Conservation (phyloP, 2,113 vertebrate genomes). For the Hippopotamus amphibius region DNA sequence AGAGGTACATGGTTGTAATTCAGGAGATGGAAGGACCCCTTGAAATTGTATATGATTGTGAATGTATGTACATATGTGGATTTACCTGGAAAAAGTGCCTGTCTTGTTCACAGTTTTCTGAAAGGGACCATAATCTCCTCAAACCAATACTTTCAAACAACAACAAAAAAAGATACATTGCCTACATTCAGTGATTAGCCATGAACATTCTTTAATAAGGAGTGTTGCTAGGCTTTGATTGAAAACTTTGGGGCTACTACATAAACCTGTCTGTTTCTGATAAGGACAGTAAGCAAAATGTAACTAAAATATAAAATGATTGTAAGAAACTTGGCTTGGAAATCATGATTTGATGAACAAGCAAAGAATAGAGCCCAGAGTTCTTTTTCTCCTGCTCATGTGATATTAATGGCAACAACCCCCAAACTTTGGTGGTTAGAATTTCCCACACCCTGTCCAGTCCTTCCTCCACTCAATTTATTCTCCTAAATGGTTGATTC, state of each 20-base stretch:
- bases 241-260: not conserved
- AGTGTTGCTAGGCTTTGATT: not conserved
- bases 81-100: not conserved
- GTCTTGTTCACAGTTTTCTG: not conserved
- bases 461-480: not conserved
- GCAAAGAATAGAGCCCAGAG: not conserved
- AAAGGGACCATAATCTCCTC: not conserved
- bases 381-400: not conserved
- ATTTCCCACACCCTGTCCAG: not conserved
- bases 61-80: not conserved
- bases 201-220: not conserved
- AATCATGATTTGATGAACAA: not conserved
- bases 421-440: not conserved
- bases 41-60: not conserved
- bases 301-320: not conserved
- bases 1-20: not conserved
- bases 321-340: not conserved
- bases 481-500: not conserved
- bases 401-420: not conserved
- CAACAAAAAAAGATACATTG: not conserved
- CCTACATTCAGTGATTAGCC: not conserved
- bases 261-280: not conserved
- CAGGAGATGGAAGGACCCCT: not conserved
- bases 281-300: not conserved
- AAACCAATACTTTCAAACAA: not conserved